Evolutionary conservation across 2,888 invertebrate species (phyloP), one percentile per base, ranked within the genome.

Genomic region (Tholera decimalis): DNA sequence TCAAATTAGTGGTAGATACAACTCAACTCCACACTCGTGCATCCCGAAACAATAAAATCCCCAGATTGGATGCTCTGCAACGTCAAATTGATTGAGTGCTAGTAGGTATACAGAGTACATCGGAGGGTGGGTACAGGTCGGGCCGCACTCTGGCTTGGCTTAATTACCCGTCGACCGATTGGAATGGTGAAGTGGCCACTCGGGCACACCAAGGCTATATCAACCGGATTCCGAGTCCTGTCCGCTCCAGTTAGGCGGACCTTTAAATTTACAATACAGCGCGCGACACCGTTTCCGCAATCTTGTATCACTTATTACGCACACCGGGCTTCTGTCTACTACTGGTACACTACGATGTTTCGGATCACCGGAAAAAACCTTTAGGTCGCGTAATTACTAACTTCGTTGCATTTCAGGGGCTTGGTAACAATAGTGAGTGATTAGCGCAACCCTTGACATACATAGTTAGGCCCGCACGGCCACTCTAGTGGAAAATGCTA

Each of bases 141-240:
- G 85, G 84, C 85, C 85, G 82, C 87, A 86, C 85, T 89, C 83
- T 80, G 83, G 84, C 83, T 85, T 76, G 84, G 88, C 83, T 91
- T 92, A 94, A 94, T 94, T 93, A 92, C 88, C 88, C 86, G 89
- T 85, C 89, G 83, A 78, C 86, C 88, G 91, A 93, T 93, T 94
- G 92, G 94, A 94, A 89, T 88, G 93, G 93, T 93, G 91, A 93
- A 94, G 94, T 94, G 93, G 92, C 91, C 91, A 92, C 92, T 93
- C 89, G 88, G 88, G 86, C 89, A 89, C 85, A 90, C 91, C 94
- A 94, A 95, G 95, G 94, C 92, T 93, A 91, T 83, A 85, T 87
- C 88, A 91, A 94, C 95, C 94, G 94, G 95, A 95, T 94, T 94
- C 90, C 90, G 88, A 92, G 88, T 92, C 91, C 92, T 90, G 90